phyloP scores from a whole-genome alignment of 2,888 invertebrate genomes.

The Dorcus parallelipipedus region DNA sequence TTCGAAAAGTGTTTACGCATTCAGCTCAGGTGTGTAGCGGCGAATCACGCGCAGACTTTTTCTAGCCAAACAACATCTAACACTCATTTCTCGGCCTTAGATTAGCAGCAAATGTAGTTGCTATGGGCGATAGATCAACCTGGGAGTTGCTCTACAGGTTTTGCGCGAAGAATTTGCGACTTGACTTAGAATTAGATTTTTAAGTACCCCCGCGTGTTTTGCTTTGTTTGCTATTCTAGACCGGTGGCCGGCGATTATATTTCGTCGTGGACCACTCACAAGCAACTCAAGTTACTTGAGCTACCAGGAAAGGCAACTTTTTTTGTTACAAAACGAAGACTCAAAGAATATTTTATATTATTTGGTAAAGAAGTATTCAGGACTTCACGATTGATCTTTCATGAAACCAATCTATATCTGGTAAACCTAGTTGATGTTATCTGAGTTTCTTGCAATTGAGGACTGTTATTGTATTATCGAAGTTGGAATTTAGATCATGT shows the following conservation, averaged over 20 bases:
- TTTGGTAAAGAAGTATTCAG: neutral
- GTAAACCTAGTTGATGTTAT: too few species aligned
- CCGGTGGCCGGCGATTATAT: neutral
- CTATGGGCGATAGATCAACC: conserved; percentile 24
- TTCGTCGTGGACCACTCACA: neutral
- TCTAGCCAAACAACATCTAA: conserved; percentile 11
- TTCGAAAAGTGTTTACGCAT: neutral
- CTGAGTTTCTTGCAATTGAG: too few species aligned
- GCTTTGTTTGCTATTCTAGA: conserved; percentile 1
- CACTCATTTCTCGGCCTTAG: conserved; percentile 8
- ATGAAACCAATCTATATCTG: too few species aligned
- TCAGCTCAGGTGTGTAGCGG: neutral
- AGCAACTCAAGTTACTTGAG: neutral
- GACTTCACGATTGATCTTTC: too few species aligned
- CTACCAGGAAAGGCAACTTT: neutral
- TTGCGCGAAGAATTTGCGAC: conserved; percentile 27
- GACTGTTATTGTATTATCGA: too few species aligned
- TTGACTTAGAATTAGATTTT: conserved; percentile 27
- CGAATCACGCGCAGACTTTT: conserved; percentile 1
- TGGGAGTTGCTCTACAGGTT: conserved; percentile 26
- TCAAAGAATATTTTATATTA: neutral
- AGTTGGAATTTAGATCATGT: too few species aligned
- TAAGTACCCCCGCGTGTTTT: conserved; percentile 17
- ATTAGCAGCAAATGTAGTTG: conserved; percentile 18
- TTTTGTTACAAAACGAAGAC: too few species aligned